Evolutionary conservation across 2,113 vertebrate genomes (phyloP).

Genomic region (Muscicapa adusta): DNA sequence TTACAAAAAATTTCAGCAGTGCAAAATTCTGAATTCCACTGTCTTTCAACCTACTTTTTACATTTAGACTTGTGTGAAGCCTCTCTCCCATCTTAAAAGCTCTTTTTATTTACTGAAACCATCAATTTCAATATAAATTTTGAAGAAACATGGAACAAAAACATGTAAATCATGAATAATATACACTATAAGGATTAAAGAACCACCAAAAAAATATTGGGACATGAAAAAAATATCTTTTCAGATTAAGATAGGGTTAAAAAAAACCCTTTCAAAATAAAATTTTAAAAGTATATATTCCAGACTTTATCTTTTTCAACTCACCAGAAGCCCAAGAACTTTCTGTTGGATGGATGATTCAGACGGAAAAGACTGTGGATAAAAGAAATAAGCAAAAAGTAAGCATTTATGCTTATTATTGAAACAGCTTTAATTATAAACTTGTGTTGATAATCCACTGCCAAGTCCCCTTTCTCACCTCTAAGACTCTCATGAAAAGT

Average conservation of each 20-base stretch:
- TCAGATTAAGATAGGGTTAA: not conserved
- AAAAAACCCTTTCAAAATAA: not conserved
- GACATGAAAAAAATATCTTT: not conserved
- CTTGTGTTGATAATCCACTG: not conserved
- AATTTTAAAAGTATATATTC: not conserved
- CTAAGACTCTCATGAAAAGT: slow-evolving; percentile 95
- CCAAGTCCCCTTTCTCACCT: slow-evolving; percentile 75
- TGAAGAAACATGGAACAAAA: not conserved
- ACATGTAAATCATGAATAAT: not conserved
- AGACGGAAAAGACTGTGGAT: slow-evolving; percentile 87
- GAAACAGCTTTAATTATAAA: not conserved
- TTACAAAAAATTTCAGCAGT: not conserved
- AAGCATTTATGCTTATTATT: not conserved
- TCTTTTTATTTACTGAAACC: not conserved
- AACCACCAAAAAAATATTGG: accelerated
- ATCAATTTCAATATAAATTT: not conserved
- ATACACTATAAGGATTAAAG: not conserved
- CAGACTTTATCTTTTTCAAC: slow-evolving; percentile 11
- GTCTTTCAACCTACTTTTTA: not conserved
- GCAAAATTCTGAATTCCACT: not conserved
- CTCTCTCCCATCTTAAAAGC: not conserved
- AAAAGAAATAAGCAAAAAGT: slow-evolving; percentile 7
- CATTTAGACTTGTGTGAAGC: not conserved
- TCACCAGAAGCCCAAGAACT: slow-evolving; percentile 95
- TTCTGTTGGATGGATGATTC: slow-evolving; percentile 99